These are phyloP conservation scores for Avahi laniger DNA, from an alignment of 2,797 vertebrate species.

Conservation along the genomic window DNA sequence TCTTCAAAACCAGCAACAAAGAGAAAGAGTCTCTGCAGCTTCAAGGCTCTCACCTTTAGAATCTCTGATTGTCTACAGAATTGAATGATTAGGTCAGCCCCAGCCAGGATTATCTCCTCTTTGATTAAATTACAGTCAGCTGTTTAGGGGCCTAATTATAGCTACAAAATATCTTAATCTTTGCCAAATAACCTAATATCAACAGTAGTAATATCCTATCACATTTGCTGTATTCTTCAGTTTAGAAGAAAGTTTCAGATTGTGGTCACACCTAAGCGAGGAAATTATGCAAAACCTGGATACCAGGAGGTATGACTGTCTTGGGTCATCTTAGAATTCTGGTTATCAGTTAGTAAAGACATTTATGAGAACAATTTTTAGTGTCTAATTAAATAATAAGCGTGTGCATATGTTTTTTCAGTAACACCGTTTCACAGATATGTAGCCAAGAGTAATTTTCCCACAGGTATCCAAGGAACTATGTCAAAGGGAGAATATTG, in stretches of 20 bases:
- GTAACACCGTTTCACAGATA: background rate
- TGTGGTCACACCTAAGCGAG: background rate
- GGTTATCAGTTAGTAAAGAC: background rate
- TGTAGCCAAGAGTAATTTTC: background rate
- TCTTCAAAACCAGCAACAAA: background rate
- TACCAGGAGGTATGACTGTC: background rate
- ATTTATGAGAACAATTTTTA: background rate
- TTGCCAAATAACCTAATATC: background rate
- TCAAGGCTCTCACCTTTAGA: background rate
- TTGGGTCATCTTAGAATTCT: background rate
- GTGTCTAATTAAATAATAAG: background rate
- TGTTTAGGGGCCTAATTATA: background rate
- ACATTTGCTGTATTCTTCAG: background rate
- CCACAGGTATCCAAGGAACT: background rate
- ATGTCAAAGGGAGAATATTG: background rate
- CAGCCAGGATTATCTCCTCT: background rate
- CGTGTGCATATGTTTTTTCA: background rate
- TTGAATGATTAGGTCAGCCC: background rate
- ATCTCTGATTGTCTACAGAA: background rate
- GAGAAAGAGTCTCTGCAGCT: background rate
- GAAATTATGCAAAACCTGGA: background rate
- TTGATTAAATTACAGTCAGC: background rate
- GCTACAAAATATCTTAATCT: background rate
- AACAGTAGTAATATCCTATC: background rate
- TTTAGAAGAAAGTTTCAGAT: background rate